Base-by-base conservation (phyloP, 1,140 invertebrate species). In the Andricus grossulariae region DNA sequence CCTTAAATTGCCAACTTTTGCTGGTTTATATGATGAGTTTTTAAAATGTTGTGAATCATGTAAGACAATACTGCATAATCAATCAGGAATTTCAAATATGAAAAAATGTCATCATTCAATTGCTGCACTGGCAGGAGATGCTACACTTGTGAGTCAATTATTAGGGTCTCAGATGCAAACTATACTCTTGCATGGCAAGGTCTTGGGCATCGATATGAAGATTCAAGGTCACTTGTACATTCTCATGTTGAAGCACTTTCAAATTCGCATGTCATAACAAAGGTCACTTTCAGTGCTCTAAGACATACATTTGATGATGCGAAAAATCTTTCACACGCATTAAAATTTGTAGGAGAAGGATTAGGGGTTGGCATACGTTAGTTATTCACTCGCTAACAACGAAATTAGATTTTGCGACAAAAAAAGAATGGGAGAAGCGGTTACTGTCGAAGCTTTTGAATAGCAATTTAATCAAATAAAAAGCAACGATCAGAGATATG, bases 161-260 rank as follows among this genome's bases (percentile, higher is more conserved):
- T n/a, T n/a, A 81, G 81, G 19, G 45, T 87, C 32, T 79, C 81
- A 13, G 71, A 74, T 18, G 66, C 18, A n/a, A n/a, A n/a, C n/a
- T n/a, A n/a, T n/a, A n/a, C n/a, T n/a, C n/a, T n/a, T n/a, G n/a
- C n/a, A n/a, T 88, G 85, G 84, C 16, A 66, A 21, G 70, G 79
- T 0, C n/a, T 86, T 3, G 66, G 73, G 18, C 57, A 82, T 8
- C 71, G 86, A 5, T 88, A 80, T 70, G 77, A 87, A 16, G 83
- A 86, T 73, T 80, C 81, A 73, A 52, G 77, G 3, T 18, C 74
- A 19, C 66, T 87, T 16, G 77, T 85, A 13, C 80, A 79, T 78
- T 66, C 85, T 76, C 85, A 88, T 74, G 18, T 87, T 16, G 72
- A 78, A 71, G 57, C 39, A 50, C 52, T 87, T 75, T 5, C 86